Conservation (phyloP, 2,797 vertebrate genomes). For the Urosaurus nigricauda region DNA sequence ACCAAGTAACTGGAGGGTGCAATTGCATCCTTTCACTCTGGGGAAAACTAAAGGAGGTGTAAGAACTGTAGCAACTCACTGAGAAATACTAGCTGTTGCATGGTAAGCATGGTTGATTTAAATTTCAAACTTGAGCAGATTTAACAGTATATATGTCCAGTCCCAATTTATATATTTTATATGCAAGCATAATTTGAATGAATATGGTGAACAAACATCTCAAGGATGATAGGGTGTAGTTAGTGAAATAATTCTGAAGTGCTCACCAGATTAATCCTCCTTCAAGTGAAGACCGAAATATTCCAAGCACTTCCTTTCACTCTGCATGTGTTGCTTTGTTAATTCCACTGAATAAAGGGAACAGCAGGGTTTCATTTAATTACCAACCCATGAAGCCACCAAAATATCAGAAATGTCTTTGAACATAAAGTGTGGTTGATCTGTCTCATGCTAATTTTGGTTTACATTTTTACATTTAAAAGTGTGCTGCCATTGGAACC, state of each 20-base stretch:
- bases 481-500: not conserved
- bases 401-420: not conserved
- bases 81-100: conserved; percentile 1
- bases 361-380: not conserved
- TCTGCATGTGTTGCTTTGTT: not conserved
- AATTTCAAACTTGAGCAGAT: not conserved
- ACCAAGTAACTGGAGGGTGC: not conserved
- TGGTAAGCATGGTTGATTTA: not conserved
- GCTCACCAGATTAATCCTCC: not conserved
- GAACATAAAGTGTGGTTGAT: not conserved
- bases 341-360: not conserved
- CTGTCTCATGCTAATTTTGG: not conserved
- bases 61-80: conserved; percentile 5
- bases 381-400: not conserved
- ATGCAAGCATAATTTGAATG: not conserved
- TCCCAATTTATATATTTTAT: not conserved
- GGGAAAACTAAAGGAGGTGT: not conserved
- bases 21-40: not conserved
- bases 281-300: not conserved
- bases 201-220: not conserved
- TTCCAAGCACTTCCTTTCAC: not conserved
- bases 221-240: not conserved
- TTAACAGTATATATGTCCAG: not conserved
- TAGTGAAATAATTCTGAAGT: conserved; percentile 8
- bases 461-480: not conserved